A percentile compares a stretch with the other conserved stretches of the same genome.
These are phyloP conservation scores for Odontocerum albicorne DNA, from an alignment of 2,888 invertebrate species.

Conservation along the genomic window DNA sequence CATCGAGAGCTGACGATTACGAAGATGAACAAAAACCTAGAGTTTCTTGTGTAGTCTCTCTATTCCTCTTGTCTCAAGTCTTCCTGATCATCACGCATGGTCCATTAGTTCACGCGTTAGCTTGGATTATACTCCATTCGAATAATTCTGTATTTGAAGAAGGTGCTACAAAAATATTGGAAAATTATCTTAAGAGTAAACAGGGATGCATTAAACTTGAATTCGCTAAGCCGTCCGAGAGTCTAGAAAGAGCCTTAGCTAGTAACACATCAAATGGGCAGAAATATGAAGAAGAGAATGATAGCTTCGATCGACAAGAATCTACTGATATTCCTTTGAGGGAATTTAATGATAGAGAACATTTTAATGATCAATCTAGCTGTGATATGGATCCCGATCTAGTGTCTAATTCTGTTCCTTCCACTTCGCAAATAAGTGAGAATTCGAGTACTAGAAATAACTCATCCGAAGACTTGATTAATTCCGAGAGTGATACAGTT, in stretches of 20 bases:
- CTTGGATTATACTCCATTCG: conserved; percentile 87
- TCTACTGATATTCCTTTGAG: conserved; percentile 13
- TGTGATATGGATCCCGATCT: conserved; percentile 56
- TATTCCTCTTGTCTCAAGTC: conserved; percentile 92
- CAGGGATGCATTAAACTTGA: conserved; percentile 60
- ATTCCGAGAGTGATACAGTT: conserved; percentile 19
- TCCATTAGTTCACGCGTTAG: conserved; percentile 86
- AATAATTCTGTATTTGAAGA: conserved; percentile 71
- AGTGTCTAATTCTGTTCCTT: conserved; percentile 54
- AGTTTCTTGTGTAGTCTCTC: conserved; percentile 86
- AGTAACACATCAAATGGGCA: conserved; percentile 25
- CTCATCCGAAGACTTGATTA: conserved; percentile 51
- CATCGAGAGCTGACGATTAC: conserved; percentile 47
- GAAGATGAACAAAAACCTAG: conserved; percentile 67
- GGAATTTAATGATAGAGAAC: conserved; percentile 20
- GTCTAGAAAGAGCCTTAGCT: conserved; percentile 75
- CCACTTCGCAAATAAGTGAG: conserved; percentile 57
- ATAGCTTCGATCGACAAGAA: conserved; percentile 13
- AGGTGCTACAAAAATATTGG: conserved; percentile 68
- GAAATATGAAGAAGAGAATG: conserved; percentile 18
- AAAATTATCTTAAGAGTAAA: conserved; percentile 62
- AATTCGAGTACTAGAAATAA: conserved; percentile 53
- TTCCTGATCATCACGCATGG: conserved; percentile 92
- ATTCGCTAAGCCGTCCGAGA: conserved; percentile 72
- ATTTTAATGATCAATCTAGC: conserved; percentile 51